These are phyloP conservation scores for Cyprinodon variegatus DNA, from an alignment of 2,113 vertebrate species.

Conservation along the genomic window DNA sequence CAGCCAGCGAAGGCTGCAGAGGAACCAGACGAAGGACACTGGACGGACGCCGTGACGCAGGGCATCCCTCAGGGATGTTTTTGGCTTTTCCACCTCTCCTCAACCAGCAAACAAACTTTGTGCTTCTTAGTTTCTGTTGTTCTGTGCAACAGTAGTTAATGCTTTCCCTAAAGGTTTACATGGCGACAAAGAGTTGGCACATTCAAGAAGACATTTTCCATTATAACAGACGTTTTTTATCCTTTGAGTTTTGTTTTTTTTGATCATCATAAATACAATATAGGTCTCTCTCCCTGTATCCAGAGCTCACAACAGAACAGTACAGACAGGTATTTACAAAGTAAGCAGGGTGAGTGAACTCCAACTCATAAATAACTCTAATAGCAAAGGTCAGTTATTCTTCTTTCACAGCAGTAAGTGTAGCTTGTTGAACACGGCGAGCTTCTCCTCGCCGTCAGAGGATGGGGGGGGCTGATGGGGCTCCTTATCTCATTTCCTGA, in stretches of 20 bases:
- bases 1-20: slow-evolving; percentile 47
- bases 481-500: slow-evolving; percentile 82
- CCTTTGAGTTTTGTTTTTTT: slow-evolving; percentile 59
- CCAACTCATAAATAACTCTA: slow-evolving; percentile 79
- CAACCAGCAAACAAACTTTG: slow-evolving; percentile 77
- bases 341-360: slow-evolving; percentile 50
- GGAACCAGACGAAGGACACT: slow-evolving; percentile 24
- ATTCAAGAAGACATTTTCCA: slow-evolving; percentile 81
- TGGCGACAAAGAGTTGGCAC: slow-evolving; percentile 83
- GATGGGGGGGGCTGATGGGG: slow-evolving; percentile 37
- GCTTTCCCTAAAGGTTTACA: slow-evolving; percentile 74
- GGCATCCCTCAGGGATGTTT: slow-evolving; percentile 39
- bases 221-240: slow-evolving; percentile 70
- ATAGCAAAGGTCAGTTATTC: slow-evolving; percentile 61
- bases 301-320: slow-evolving; percentile 76
- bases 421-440: slow-evolving; percentile 27
- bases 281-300: slow-evolving; percentile 78
- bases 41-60: no score
- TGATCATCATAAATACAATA: slow-evolving; percentile 85
- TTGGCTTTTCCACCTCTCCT: slow-evolving; percentile 58
- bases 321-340: slow-evolving; percentile 82
- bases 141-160: slow-evolving; percentile 81
- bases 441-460: slow-evolving; percentile 23
- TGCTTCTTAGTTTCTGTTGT: slow-evolving; percentile 81
- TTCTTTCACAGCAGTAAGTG: slow-evolving; percentile 62